Conservation (phyloP, 1,140 invertebrate species). For the Ganaspis sp. region DNA sequence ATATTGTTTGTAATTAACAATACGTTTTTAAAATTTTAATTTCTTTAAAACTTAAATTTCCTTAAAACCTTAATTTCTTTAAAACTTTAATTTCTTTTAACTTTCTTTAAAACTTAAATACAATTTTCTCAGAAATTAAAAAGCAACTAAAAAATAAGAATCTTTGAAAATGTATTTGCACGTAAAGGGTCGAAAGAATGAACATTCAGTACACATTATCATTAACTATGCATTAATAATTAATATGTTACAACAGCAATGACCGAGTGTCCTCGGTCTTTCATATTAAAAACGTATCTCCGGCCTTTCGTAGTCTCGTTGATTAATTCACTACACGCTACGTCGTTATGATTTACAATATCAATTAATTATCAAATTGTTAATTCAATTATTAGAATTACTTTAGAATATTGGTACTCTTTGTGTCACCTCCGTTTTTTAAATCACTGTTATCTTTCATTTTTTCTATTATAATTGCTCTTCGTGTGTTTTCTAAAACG, state of each 20-base stretch:
- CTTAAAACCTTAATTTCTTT: too few species aligned
- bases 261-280: constrained; percentile 51
- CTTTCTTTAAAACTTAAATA: not conserved
- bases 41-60: too few species aligned
- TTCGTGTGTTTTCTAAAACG: constrained; percentile 28
- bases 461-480: constrained; percentile 41
- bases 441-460: constrained; percentile 34
- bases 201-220: constrained; percentile 48
- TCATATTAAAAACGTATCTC: constrained; percentile 65
- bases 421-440: constrained; percentile 43
- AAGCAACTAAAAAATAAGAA: constrained; percentile 17
- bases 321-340: constrained; percentile 72
- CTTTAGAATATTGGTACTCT: constrained; percentile 77
- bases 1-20: too few species aligned
- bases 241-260: constrained; percentile 66
- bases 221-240: constrained; percentile 54
- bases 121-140: too few species aligned
- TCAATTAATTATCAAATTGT: constrained; percentile 77
- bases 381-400: constrained; percentile 77
- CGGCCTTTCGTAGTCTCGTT: constrained; percentile 62
- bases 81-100: too few species aligned
- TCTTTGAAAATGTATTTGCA: constrained; percentile 9
- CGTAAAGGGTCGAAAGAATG: constrained; percentile 32
- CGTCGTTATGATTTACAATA: constrained; percentile 75
- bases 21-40: too few species aligned